These are phyloP conservation scores for Loriculus beryllinus DNA, from an alignment of 2,797 vertebrate species.

Conservation along the genomic window DNA sequence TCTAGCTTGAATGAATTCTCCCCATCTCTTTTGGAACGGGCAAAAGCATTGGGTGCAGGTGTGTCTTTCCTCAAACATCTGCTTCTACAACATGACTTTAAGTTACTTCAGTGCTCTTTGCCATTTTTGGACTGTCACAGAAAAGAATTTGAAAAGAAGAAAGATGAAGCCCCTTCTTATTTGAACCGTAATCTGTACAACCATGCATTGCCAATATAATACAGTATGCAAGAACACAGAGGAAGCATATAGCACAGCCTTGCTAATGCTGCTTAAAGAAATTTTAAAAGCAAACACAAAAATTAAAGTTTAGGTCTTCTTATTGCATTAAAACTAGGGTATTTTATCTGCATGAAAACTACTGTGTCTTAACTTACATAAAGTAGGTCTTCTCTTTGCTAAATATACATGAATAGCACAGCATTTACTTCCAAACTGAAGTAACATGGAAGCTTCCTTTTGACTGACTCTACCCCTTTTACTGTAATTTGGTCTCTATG, in stretches of 20 bases:
- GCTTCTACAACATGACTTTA: background rate
- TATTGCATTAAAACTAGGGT: background rate
- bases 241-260: background rate
- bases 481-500: background rate
- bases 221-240: background rate
- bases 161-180: background rate
- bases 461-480: background rate
- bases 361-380: background rate
- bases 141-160: background rate
- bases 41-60: background rate
- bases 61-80: background rate
- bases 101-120: background rate
- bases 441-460: background rate
- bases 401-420: background rate
- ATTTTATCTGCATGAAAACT: background rate
- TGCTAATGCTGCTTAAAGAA: background rate
- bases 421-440: background rate
- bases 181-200: background rate
- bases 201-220: rapidly evolving
- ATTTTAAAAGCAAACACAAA: background rate
- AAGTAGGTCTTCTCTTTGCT: background rate
- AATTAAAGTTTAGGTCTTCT: background rate
- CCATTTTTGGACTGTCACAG: background rate
- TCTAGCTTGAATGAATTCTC: background rate
- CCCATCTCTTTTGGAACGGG: background rate